Conservation (phyloP, 2,888 invertebrate genomes). For the Hesperia comma region DNA sequence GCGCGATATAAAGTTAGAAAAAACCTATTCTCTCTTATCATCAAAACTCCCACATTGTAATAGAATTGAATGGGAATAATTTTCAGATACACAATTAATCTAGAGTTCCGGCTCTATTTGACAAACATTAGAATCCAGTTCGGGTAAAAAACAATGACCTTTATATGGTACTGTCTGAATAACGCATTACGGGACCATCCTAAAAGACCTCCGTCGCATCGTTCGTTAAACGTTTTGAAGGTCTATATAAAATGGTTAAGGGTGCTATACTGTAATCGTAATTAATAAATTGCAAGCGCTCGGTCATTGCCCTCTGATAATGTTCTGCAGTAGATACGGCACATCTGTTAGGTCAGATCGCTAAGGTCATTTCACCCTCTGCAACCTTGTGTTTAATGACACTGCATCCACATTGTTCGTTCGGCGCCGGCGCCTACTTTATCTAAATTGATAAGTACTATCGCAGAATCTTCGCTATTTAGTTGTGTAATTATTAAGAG, state of each 20-base stretch:
- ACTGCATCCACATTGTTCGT: slow-evolving; percentile 30
- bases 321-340: slow-evolving; percentile 75
- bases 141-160: slow-evolving; percentile 53
- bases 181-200: slow-evolving; percentile 56
- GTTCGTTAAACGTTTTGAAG: slow-evolving; percentile 40
- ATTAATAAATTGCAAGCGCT: slow-evolving; percentile 79
- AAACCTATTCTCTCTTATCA: too few species aligned
- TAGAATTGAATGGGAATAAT: too few species aligned
- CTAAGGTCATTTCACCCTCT: slow-evolving; percentile 70
- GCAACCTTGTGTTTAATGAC: slow-evolving; percentile 51
- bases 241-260: slow-evolving; percentile 62
- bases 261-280: slow-evolving; percentile 67
- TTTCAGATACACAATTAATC: neutral
- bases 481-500: slow-evolving; percentile 4
- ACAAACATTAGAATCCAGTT: neutral
- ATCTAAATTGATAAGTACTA: slow-evolving; percentile 15
- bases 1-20: too few species aligned
- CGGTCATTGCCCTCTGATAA: slow-evolving; percentile 79
- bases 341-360: slow-evolving; percentile 74
- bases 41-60: too few species aligned
- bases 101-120: neutral
- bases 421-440: slow-evolving; percentile 25
- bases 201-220: slow-evolving; percentile 52
- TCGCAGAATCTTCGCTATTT: slow-evolving; percentile 15
- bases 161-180: slow-evolving; percentile 59